phyloP scores from a whole-genome alignment of 2,113 vertebrate genomes.

The Fulica atra region DNA sequence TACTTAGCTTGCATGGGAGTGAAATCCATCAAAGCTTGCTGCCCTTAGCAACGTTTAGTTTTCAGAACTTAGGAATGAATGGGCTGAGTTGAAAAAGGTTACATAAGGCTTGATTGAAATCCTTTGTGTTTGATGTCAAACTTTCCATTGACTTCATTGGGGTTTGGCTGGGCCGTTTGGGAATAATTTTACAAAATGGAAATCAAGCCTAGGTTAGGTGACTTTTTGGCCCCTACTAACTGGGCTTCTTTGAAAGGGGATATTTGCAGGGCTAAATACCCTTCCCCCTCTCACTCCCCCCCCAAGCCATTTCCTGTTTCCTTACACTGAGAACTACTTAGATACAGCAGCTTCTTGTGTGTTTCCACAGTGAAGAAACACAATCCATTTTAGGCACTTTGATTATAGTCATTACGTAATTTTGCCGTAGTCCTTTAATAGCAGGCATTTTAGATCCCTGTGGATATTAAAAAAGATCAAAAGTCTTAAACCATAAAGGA shows the following conservation, averaged over 20 bases:
- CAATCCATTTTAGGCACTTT: slow-evolving; percentile 59
- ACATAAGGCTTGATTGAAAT: slow-evolving; percentile 21
- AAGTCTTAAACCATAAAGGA: slow-evolving; percentile 1
- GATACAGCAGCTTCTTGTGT: slow-evolving; percentile 63
- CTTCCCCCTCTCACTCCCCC: not conserved
- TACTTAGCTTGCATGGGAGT: not conserved
- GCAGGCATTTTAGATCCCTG: slow-evolving; percentile 46
- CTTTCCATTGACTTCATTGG: slow-evolving; percentile 49
- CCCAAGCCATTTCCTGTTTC: slow-evolving; percentile 61
- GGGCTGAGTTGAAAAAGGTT: slow-evolving; percentile 32
- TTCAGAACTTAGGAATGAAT: not conserved
- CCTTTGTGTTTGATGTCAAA: slow-evolving; percentile 55
- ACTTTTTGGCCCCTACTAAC: slow-evolving; percentile 56
- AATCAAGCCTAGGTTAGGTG: slow-evolving; percentile 61
- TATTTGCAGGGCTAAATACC: slow-evolving; percentile 46
- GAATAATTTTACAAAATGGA: slow-evolving; percentile 61
- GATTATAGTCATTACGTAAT: slow-evolving; percentile 62
- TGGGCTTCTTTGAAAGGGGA: slow-evolving; percentile 61
- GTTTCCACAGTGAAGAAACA: slow-evolving; percentile 58
- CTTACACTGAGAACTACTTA: slow-evolving; percentile 34
- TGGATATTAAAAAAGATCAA: slow-evolving; percentile 45
- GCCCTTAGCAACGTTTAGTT: not conserved
- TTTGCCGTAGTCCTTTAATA: slow-evolving; percentile 41
- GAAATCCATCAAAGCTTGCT: slow-evolving; percentile 8
- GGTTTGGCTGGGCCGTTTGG: slow-evolving; percentile 39